Conservation (phyloP, 64 coral and sea anemone species). For the Stichodactyla helianthus region DNA sequence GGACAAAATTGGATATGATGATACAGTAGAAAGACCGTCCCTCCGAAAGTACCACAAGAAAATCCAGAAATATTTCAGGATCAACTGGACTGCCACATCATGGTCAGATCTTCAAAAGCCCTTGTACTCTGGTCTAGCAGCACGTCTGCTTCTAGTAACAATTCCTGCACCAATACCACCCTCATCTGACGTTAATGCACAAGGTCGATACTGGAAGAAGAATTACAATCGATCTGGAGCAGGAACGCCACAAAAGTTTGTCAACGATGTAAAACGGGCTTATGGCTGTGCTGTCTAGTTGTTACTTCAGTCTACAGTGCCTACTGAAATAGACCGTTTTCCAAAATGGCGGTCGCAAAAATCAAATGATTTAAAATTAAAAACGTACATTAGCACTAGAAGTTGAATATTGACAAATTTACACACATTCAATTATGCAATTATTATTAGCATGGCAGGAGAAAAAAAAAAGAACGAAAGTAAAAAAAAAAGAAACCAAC, state of each 20-base stretch:
- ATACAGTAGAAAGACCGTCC: constrained; percentile 32
- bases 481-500: too few relatives aligned
- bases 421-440: too few relatives aligned
- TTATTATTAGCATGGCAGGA: too few relatives aligned
- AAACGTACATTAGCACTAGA: too few relatives aligned
- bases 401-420: too few relatives aligned
- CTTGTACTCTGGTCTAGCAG: constrained; percentile 77
- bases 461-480: too few relatives aligned
- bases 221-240: constrained; percentile 69
- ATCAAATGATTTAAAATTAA: too few relatives aligned
- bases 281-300: constrained; percentile 55
- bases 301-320: not conserved
- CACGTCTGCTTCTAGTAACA: constrained; percentile 57
- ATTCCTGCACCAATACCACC: constrained; percentile 55
- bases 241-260: constrained; percentile 63
- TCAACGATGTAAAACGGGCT: constrained; percentile 53
- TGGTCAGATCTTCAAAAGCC: constrained; percentile 59
- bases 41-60: constrained; percentile 39
- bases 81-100: constrained; percentile 50
- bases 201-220: constrained; percentile 75
- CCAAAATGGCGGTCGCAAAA: too few relatives aligned
- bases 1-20: constrained; percentile 46
- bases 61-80: constrained; percentile 35
- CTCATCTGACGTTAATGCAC: constrained; percentile 22
- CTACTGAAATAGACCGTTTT: too few relatives aligned